Conservation (phyloP, 2,797 vertebrate genomes). For the Champsocephalus esox region DNA sequence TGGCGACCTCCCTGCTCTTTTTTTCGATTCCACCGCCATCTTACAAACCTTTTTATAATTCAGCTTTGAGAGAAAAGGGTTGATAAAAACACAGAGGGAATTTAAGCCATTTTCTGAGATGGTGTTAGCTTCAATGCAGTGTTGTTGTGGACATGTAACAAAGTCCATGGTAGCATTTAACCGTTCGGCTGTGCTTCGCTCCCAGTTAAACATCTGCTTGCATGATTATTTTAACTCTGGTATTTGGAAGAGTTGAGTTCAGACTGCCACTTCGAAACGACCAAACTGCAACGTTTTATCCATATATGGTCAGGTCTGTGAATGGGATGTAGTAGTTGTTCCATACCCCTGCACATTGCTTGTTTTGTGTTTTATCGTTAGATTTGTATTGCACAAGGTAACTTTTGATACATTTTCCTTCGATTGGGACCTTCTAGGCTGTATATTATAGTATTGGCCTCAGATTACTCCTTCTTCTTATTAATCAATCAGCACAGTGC, state of each 20-base stretch:
- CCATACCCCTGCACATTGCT: too few relatives aligned
- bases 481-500: not conserved
- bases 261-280: conserved; percentile 17
- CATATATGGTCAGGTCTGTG: conserved; percentile 31
- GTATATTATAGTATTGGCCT: not conserved
- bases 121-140: too few relatives aligned
- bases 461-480: not conserved
- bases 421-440: not conserved
- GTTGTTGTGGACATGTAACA: not conserved
- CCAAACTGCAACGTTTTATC: not conserved
- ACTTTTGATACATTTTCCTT: not conserved
- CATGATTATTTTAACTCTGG: conserved; percentile 23
- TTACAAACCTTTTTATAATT: conserved; percentile 75
- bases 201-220: conserved; percentile 10
- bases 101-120: not conserved
- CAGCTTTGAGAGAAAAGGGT: not conserved
- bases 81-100: not conserved
- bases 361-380: not conserved
- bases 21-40: conserved; percentile 90
- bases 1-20: conserved; percentile 90
- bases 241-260: conserved; percentile 19
- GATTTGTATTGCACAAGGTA: not conserved
- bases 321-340: not conserved
- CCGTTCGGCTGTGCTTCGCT: not conserved
- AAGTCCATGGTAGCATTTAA: not conserved